Evolutionary conservation across 2,888 invertebrate genomes (phyloP).

Genomic region (Cetonia aurata): DNA sequence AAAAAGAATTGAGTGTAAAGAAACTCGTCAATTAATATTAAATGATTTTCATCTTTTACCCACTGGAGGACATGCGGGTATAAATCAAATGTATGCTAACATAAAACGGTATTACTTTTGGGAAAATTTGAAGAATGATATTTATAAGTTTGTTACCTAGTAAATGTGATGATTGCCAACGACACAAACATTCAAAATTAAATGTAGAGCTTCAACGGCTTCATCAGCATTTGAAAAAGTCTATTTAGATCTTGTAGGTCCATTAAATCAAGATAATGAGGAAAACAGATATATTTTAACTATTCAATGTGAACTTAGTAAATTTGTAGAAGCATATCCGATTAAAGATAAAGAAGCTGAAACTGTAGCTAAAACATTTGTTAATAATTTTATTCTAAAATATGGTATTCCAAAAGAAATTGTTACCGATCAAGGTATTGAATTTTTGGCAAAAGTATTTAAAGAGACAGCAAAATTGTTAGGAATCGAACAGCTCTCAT

Average conservation of each 20-base stretch:
- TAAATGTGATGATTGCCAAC: neutral
- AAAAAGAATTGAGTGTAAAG: slow-evolving; percentile 16
- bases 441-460: slow-evolving; percentile 17
- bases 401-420: slow-evolving; percentile 26
- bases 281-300: no score
- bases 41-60: slow-evolving; percentile 43
- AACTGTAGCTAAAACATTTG: slow-evolving; percentile 31
- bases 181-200: no score
- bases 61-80: slow-evolving; percentile 40
- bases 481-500: slow-evolving; percentile 4
- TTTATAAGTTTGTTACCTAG: no score
- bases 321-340: slow-evolving; percentile 12
- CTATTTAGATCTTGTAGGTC: no score
- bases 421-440: slow-evolving; percentile 26
- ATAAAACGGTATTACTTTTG: slow-evolving; percentile 41
- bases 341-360: slow-evolving; percentile 4
- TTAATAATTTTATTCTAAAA: slow-evolving; percentile 34
- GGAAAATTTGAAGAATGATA: slow-evolving; percentile 19
- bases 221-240: no score
- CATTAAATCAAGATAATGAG: no score
- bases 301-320: no score
- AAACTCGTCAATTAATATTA: slow-evolving; percentile 39
- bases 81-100: slow-evolving; percentile 35
- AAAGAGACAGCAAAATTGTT: slow-evolving; percentile 13
- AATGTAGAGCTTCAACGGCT: slow-evolving; percentile 2